Conservation (phyloP, 1,140 invertebrate species). For the Heliconius congener region DNA sequence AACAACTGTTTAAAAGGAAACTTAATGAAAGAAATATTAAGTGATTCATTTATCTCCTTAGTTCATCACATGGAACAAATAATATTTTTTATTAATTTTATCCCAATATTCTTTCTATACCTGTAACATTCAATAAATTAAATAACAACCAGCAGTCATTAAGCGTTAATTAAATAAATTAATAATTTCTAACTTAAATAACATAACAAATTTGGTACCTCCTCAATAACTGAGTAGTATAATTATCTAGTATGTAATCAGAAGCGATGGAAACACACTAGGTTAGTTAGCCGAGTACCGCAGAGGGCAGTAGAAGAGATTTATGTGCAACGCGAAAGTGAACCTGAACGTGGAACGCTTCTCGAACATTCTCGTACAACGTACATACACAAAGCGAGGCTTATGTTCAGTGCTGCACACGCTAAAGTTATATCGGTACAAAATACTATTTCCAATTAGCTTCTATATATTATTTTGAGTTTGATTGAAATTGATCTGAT, state of each 20-base stretch:
- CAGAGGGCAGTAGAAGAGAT: slow-evolving; percentile 71
- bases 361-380: not conserved
- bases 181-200: not conserved
- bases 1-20: too few species aligned
- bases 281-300: slow-evolving; percentile 70
- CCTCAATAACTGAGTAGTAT: slow-evolving; percentile 28
- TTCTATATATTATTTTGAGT: not conserved
- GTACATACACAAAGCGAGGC: not conserved
- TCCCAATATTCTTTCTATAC: too few species aligned
- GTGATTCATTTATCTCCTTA: too few species aligned
- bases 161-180: not conserved
- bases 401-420: not conserved
- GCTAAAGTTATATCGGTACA: not conserved
- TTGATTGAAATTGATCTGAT: too few species aligned
- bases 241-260: slow-evolving; percentile 54
- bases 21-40: too few species aligned
- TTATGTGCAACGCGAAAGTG: slow-evolving; percentile 53
- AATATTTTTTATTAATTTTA: too few species aligned
- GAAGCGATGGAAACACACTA: slow-evolving; percentile 70
- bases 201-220: not conserved
- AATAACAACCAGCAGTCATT: not conserved
- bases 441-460: not conserved
- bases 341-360: slow-evolving; percentile 24
- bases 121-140: too few species aligned
- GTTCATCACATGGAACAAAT: too few species aligned